Conservation (phyloP, 1,140 invertebrate genomes). For the Melitaea cinxia region DNA sequence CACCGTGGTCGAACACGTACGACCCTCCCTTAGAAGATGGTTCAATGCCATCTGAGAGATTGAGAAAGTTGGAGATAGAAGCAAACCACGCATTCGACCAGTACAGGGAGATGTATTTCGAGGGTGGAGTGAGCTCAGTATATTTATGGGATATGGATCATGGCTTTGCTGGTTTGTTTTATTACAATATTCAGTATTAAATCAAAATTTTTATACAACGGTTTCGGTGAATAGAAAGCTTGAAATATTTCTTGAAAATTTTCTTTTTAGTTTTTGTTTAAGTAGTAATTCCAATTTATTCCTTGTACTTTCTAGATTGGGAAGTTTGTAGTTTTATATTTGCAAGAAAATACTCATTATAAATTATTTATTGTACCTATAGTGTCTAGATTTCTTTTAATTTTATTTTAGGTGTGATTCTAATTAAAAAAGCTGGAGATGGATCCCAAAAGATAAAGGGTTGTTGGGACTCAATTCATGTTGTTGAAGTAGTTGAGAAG, state of each 20-base stretch:
- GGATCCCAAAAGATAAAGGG: constrained; percentile 98
- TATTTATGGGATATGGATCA: constrained; percentile 99
- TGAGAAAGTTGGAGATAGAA: constrained; percentile 98
- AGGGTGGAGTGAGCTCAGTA: constrained; percentile 99
- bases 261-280: too few relatives aligned
- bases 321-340: too few relatives aligned
- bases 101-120: constrained; percentile 99
- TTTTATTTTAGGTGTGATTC: constrained; percentile 90
- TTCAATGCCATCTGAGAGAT: constrained; percentile 97
- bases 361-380: too few relatives aligned
- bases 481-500: constrained; percentile 99
- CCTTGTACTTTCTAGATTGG: too few relatives aligned
- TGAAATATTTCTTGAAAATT: too few relatives aligned
- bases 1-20: constrained; percentile 99
- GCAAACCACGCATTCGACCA: constrained; percentile 99
- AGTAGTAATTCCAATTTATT: too few relatives aligned
- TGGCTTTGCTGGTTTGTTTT: constrained; percentile 93
- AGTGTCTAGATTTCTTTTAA: too few relatives aligned
- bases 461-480: constrained; percentile 99
- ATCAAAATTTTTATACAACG: neutral
- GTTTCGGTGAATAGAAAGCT: neutral
- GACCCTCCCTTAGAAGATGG: constrained; percentile 99
- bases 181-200: neutral
- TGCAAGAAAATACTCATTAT: too few relatives aligned
- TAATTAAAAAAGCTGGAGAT: constrained; percentile 99